A percentile compares a stretch with the other conserved stretches of the same genome.
Evolutionary conservation across 2,113 vertebrate species (phyloP).

Genomic region (Cricetomys ansorgei): DNA sequence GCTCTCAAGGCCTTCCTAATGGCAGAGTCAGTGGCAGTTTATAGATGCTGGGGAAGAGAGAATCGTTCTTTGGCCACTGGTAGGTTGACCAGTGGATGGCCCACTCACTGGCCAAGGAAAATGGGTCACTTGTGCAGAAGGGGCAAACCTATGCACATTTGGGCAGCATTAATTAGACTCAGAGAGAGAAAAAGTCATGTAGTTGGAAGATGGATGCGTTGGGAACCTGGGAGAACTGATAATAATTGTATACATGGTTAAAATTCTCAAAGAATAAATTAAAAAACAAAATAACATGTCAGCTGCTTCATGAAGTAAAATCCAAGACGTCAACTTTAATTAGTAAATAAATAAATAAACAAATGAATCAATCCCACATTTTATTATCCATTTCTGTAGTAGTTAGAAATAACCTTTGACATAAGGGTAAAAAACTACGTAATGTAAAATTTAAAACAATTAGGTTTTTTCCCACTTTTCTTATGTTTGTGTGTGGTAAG

Average conservation of each 20-base stretch:
- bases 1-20: neutral
- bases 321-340: slow-evolving; percentile 36
- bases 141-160: neutral
- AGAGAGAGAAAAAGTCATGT: neutral
- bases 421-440: neutral
- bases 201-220: neutral
- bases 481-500: neutral
- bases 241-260: neutral
- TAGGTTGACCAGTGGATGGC: neutral
- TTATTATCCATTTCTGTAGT: neutral
- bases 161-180: neutral
- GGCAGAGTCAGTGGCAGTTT: neutral
- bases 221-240: neutral
- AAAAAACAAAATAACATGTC: neutral
- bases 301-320: neutral
- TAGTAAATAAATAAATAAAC: slow-evolving; percentile 12
- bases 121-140: no score
- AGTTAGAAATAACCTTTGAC: neutral
- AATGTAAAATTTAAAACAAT: neutral
- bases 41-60: neutral
- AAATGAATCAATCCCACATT: neutral
- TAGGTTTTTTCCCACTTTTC: neutral
- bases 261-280: neutral
- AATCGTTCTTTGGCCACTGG: neutral
- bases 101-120: no score